phyloP scores from a whole-genome alignment of 2,888 invertebrate genomes.

The Drosophila acutilabella region DNA sequence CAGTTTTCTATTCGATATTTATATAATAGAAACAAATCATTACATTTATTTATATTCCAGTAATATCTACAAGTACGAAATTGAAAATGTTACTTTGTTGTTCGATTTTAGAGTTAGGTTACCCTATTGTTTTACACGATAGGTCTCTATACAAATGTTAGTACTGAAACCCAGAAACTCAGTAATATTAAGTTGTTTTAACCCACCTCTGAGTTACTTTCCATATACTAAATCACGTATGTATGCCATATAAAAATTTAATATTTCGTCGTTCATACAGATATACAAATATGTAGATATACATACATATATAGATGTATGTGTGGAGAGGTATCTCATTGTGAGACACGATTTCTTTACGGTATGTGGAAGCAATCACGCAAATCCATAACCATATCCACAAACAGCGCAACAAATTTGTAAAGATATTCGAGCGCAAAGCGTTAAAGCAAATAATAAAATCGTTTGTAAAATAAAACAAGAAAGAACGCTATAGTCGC shows the following conservation, averaged over 20 bases:
- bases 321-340: conserved; percentile 41
- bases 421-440: conserved; percentile 28
- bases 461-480: conserved; percentile 19
- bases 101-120: no score
- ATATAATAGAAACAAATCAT: no score
- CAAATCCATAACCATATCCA: conserved; percentile 63
- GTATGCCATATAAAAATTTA: conserved; percentile 12
- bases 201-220: conserved; percentile 13
- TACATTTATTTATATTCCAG: neutral
- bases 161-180: no score
- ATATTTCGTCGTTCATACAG: conserved; percentile 2
- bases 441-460: conserved; percentile 47
- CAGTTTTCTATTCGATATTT: no score
- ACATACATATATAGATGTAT: neutral
- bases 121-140: no score
- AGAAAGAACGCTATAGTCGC: no score
- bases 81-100: no score
- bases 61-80: no score
- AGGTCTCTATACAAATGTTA: no score
- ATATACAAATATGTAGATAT: conserved; percentile 5
- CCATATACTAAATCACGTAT: conserved; percentile 15
- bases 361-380: conserved; percentile 71
- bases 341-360: conserved; percentile 48
- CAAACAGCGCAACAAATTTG: conserved; percentile 56
- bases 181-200: neutral